Evolutionary conservation across 2,113 vertebrate species (phyloP).

Genomic region (Heloderma charlesbogerti): DNA sequence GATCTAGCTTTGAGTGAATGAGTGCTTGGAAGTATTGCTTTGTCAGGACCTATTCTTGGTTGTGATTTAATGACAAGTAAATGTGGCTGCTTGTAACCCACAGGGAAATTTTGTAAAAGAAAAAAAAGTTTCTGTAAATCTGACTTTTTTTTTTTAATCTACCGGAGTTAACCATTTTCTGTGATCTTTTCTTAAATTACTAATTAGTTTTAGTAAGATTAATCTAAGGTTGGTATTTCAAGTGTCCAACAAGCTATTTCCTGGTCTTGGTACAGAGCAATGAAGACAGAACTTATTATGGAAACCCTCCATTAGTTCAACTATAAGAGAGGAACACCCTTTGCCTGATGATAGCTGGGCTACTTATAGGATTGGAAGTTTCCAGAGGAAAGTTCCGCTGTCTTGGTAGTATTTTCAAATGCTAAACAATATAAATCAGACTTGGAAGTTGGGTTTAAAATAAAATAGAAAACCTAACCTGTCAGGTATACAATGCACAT

Average conservation of each 20-base stretch:
- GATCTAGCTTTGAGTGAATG: slow-evolving; percentile 15
- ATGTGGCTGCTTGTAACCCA: background rate
- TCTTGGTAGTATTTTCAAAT: background rate
- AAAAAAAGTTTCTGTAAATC: background rate
- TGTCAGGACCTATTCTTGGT: slow-evolving; percentile 15
- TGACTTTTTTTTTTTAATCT: background rate
- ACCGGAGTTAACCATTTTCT: background rate
- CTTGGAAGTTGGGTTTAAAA: background rate
- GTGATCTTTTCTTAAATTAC: background rate
- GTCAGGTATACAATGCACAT: no score
- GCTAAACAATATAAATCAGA: background rate
- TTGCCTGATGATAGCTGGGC: background rate
- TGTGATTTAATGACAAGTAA: slow-evolving; percentile 18
- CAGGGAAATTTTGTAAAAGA: background rate
- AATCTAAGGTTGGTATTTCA: background rate
- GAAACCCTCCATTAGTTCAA: background rate
- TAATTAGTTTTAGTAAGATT: background rate
- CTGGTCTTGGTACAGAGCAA: background rate
- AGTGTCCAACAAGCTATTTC: background rate
- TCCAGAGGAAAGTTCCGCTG: background rate
- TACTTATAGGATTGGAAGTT: background rate
- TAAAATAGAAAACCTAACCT: background rate
- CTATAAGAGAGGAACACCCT: background rate
- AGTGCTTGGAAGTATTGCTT: slow-evolving; percentile 7
- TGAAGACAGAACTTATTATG: background rate